These are phyloP conservation scores for Ecliptopera silaceata DNA, from an alignment of 2,888 invertebrate species.

Conservation along the genomic window DNA sequence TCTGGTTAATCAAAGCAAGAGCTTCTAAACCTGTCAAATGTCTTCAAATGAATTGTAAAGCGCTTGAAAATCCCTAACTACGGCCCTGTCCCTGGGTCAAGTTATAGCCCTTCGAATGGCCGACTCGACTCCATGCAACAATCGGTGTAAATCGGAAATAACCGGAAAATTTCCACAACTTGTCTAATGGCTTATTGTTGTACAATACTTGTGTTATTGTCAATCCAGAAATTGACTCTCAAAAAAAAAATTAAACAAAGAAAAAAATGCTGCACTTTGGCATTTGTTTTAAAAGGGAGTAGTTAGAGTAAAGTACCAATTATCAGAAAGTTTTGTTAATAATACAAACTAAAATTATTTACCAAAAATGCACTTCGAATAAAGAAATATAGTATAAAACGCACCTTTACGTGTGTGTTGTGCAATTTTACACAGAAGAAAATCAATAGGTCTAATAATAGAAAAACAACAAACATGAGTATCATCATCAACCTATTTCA, in stretches of 20 bases:
- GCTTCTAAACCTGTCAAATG: too few relatives aligned
- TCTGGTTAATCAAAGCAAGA: too few relatives aligned
- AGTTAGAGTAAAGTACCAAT: not conserved
- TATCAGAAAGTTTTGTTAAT: not conserved
- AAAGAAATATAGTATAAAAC: too few relatives aligned
- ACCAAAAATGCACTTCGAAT: too few relatives aligned
- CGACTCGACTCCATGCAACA: constrained; percentile 62
- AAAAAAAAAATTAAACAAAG: constrained; percentile 62
- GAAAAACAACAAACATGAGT: constrained; percentile 1
- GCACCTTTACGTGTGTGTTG: too few relatives aligned
- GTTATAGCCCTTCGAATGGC: constrained; percentile 69
- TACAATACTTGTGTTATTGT: constrained; percentile 61
- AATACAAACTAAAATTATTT: too few relatives aligned
- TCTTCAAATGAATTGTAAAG: too few relatives aligned
- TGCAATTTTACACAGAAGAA: not conserved
- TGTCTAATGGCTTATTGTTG: constrained; percentile 81
- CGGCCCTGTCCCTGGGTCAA: constrained; percentile 38
- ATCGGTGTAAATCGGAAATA: constrained; percentile 80
- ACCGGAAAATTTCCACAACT: constrained; percentile 80
- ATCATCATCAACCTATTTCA: too few relatives aligned
- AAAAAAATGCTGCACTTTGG: too few relatives aligned
- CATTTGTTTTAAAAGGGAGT: too few relatives aligned
- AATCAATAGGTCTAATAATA: not conserved
- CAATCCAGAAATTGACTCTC: constrained; percentile 60
- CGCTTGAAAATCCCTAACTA: not conserved